These are phyloP conservation scores for Phrynosoma platyrhinos DNA, from an alignment of 2,113 vertebrate species.

Conservation along the genomic window DNA sequence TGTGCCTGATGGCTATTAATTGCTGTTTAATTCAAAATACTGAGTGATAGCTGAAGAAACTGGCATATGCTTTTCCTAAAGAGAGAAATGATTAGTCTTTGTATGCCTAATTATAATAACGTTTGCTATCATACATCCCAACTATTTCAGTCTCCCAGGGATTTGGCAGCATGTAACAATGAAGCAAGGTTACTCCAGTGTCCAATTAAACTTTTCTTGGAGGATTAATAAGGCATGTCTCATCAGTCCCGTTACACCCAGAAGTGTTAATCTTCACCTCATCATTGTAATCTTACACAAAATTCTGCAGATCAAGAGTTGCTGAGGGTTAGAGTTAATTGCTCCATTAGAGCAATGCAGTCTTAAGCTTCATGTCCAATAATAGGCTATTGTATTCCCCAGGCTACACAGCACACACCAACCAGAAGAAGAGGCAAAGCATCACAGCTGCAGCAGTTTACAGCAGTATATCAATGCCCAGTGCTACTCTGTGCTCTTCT, in stretches of 20 bases:
- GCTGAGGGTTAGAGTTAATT: conserved; percentile 70
- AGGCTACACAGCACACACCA: neutral
- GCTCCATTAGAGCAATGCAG: conserved; percentile 67
- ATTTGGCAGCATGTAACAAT: conserved; percentile 73
- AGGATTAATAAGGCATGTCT: conserved; percentile 79
- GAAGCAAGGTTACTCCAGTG: conserved; percentile 68
- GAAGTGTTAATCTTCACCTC: conserved; percentile 78
- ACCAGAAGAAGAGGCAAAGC: conserved; percentile 44
- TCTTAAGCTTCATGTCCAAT: conserved; percentile 50
- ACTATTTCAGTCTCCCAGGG: conserved; percentile 67
- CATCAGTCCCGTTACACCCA: conserved; percentile 68
- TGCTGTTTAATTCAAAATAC: conserved; percentile 63
- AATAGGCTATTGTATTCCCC: conserved; percentile 51
- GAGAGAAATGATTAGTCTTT: conserved; percentile 67
- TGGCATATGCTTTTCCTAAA: conserved; percentile 52
- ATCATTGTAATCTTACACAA: conserved; percentile 72
- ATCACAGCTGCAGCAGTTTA: neutral
- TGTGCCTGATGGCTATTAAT: conserved; percentile 47
- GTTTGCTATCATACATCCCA: conserved; percentile 65
- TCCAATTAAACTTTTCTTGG: conserved; percentile 79
- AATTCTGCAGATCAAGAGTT: conserved; percentile 72
- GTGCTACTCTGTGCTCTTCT: neutral
- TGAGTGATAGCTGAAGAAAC: conserved; percentile 61
- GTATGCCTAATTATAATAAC: conserved; percentile 72
- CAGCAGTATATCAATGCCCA: neutral